Base-by-base conservation (phyloP, 2,888 invertebrate genomes). In the Tupiocoris notatus region DNA sequence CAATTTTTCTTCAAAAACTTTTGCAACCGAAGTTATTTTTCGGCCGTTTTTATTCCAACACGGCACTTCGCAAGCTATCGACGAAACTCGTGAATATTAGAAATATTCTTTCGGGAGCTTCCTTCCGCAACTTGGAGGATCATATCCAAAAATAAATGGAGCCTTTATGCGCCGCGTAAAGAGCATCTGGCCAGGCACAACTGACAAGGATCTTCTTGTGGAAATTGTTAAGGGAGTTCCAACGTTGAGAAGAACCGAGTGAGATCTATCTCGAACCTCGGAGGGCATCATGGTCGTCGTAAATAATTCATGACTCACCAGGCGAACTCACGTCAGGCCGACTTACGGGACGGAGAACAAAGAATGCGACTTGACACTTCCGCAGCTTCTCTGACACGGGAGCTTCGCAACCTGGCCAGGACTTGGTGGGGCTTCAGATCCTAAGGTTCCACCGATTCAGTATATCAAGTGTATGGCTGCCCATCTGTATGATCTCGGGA, bases 281-380 rank as follows among this genome's bases (percentile, higher is more conserved):
- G 16, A 20, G 67, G 67, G 21, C 67, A 67, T 67, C 67, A 67
- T 57, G 67, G 67, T 54, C 67, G 1, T 9, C 6, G 56, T 67
- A 67, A 67, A 67, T 67, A 67, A 67, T 67, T 67, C 67, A 67
- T 57, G 57, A 67, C 67, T 17, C 67, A 9, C 22, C 63, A 20
- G 20, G 3, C 63, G 63, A 23, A 16, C 67, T 20, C 6, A 66
- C 54, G 18, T 66, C 66, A 17, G 1, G 2, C 12, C 66, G 57
- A 57, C 56, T 67, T 66, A 57, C 67, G 20, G 16, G 21, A 21
- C 25, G 3, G 57, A 67, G 18, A 67, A 67, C 67, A 67, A 67
- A 67, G 67, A 67, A 67, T 56, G 57, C 54, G 56, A 54, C 67
- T 67, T 67, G 67, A 67, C 67, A 57, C 57, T 67, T 39, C 39